Percentiles rank a stretch among this genome's conserved stretches.
Conservation (phyloP, 2,797 vertebrate genomes). For the Eidolon dupreanum region DNA sequence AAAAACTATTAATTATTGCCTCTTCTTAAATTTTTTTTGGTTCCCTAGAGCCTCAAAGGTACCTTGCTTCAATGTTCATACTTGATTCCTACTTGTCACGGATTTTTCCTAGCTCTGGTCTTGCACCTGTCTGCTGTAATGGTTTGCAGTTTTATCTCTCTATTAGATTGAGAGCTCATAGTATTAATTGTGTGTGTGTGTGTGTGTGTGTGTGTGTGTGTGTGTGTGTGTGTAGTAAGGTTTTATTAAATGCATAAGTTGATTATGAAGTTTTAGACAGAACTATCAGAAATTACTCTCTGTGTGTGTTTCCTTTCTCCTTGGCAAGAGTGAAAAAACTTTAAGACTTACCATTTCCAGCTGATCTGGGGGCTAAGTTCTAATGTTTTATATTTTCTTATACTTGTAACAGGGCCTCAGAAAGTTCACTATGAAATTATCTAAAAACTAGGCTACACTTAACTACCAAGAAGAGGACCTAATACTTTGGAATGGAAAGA, state of each 20-base stretch:
- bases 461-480: neutral
- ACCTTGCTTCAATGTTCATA: neutral
- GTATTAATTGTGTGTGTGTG: too few species aligned
- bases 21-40: neutral
- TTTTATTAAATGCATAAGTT: neutral
- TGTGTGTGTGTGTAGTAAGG: too few species aligned
- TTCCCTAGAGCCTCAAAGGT: neutral
- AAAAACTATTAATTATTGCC: neutral
- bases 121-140: neutral
- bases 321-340: slow-evolving; percentile 36
- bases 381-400: neutral
- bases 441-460: neutral
- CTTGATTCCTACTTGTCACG: neutral
- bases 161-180: neutral
- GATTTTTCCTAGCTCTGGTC: neutral
- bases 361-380: neutral
- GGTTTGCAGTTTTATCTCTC: neutral
- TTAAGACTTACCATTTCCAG: neutral
- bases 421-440: neutral
- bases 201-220: too few species aligned
- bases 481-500: neutral
- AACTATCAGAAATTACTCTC: neutral
- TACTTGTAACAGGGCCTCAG: neutral
- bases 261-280: neutral
- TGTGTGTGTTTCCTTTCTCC: neutral